Evolutionary conservation across 2,888 invertebrate species (phyloP).

Genomic region (Atethmia centrago): DNA sequence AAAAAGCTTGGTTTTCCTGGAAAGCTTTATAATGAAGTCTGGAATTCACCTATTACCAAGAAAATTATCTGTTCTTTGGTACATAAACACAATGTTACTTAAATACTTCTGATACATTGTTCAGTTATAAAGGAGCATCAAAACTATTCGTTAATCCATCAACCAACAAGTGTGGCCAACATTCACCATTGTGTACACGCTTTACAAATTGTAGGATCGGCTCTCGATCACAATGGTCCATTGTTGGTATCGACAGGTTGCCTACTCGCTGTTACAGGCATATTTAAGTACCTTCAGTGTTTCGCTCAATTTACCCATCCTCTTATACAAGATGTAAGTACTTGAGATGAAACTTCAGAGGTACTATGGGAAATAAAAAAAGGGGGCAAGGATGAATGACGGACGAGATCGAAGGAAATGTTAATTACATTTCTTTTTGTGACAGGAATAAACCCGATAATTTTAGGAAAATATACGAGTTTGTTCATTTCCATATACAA

Average conservation of each 20-base stretch:
- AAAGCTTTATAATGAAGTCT: no score
- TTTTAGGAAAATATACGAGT: neutral
- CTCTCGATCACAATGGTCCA: constrained; percentile 26
- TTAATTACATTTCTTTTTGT: neutral
- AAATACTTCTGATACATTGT: neutral
- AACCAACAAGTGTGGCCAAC: constrained; percentile 13
- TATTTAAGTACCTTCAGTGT: neutral
- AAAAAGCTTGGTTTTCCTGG: no score
- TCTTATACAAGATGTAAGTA: neutral
- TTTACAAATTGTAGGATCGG: constrained; percentile 39
- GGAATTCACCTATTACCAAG: neutral
- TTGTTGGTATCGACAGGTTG: constrained; percentile 37
- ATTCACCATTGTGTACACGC: constrained; percentile 17
- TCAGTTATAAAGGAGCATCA: neutral
- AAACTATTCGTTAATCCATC: neutral
- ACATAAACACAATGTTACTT: no score
- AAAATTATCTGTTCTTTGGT: neutral
- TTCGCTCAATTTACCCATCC: neutral
- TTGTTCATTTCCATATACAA: no score
- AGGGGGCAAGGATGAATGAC: neutral
- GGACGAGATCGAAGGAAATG: no score
- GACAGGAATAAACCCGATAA: neutral
- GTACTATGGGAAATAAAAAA: neutral
- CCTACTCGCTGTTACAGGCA: constrained; percentile 20
- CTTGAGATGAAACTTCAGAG: neutral